phyloP scores from a whole-genome alignment of 2,113 vertebrate species.

The Zapus hudsonius region DNA sequence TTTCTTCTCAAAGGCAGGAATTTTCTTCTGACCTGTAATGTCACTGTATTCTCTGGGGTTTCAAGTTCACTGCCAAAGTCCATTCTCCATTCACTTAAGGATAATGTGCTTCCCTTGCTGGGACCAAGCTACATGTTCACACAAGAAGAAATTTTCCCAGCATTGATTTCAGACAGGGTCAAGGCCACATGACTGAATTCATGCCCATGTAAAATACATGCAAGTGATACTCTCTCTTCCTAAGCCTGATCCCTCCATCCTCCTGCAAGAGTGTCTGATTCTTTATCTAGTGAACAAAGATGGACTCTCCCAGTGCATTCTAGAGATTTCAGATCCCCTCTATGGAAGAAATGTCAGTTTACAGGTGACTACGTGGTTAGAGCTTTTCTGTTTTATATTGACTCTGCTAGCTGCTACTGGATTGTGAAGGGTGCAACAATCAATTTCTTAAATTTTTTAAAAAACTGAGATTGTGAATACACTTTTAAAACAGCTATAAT shows the following conservation, averaged over 20 bases:
- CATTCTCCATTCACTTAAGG: neutral
- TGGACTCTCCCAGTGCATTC: neutral
- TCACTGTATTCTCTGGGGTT: neutral
- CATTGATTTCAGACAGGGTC: neutral
- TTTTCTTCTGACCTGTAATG: conserved; percentile 6
- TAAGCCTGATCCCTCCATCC: neutral
- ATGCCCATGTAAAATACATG: neutral
- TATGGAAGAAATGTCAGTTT: neutral
- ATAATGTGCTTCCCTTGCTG: neutral
- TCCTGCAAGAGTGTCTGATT: neutral
- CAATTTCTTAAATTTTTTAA: neutral
- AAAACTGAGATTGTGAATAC: neutral
- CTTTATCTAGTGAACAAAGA: neutral
- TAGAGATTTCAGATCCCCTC: neutral
- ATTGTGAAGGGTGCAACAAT: neutral
- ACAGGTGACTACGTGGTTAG: accelerated
- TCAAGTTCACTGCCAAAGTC: neutral
- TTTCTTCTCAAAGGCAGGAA: conserved; percentile 36
- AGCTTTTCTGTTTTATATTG: neutral
- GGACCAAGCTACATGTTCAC: neutral
- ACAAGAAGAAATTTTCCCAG: neutral
- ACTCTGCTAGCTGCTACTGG: neutral
- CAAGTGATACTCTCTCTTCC: neutral
- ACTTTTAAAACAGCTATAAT: neutral
- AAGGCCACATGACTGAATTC: neutral